A percentile compares a stretch with the other conserved stretches of the same genome.
Conservation (phyloP, 2,797 vertebrate species). For the Platalea minor region DNA sequence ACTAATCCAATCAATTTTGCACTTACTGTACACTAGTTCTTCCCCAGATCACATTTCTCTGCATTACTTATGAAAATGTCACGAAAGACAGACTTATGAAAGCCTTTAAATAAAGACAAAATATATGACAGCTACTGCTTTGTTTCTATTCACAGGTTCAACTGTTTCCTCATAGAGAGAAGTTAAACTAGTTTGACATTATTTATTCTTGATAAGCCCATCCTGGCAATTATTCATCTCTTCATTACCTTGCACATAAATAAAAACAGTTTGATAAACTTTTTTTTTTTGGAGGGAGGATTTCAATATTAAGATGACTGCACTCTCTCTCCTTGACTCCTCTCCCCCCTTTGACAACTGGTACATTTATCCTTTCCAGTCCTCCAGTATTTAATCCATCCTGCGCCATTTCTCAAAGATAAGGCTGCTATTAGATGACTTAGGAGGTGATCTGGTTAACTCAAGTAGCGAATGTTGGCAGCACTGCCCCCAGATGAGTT, state of each 20-base stretch:
- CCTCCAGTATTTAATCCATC: not conserved
- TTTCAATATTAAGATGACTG: not conserved
- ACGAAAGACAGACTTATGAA: not conserved
- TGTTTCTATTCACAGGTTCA: not conserved
- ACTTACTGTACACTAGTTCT: not conserved
- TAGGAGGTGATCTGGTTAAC: not conserved
- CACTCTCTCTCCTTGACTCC: not conserved
- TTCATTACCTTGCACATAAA: not conserved
- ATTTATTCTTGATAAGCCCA: not conserved
- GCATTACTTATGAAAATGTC: not conserved
- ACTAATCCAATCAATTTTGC: not conserved
- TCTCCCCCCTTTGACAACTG: not conserved
- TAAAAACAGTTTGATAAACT: not conserved
- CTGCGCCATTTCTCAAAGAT: not conserved
- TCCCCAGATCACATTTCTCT: not conserved
- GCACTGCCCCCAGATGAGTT: not conserved
- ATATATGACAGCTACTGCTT: not conserved
- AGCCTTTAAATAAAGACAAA: not conserved
- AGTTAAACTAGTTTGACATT: not conserved
- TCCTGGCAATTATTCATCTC: not conserved
- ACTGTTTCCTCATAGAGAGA: not conserved
- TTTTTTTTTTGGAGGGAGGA: too few relatives aligned
- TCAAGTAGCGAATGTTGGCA: not conserved
- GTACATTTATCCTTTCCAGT: not conserved
- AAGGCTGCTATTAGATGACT: not conserved